Evolutionary conservation across 2,888 invertebrate species (phyloP), one percentile per base, ranked within the genome.

Genomic region (Siphonodentalium dalli): DNA sequence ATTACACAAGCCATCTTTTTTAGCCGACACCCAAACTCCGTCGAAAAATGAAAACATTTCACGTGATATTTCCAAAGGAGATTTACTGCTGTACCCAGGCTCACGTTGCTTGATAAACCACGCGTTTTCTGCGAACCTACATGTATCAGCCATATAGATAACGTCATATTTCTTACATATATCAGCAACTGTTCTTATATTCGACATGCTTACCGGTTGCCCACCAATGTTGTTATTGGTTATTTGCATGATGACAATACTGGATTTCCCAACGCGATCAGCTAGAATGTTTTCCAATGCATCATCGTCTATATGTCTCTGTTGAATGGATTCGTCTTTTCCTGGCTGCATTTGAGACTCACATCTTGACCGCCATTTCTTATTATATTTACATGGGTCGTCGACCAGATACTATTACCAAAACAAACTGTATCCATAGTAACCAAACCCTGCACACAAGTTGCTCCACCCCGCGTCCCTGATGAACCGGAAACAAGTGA

Each of bases 1-100:
- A 29, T 58, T 58, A 23, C 44, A 35, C 13, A 58, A 18, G 11
- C 53, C 58, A 29, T 58, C 54, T 37, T 58, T 58, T 24, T 58
- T 58, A 1, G 49, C 31, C 13, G 53, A 54, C 40, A 58, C 41
- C 7, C 23, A 11, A 15, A 38, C 21, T 11, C 49, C 54, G 26
- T 53, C 58, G 38, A 48, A 53, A 21, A 45, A 37, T 4, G 44
- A 33, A 18, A 58, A 58, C 57, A 57, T 53, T 39, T 57, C 57
- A 18, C 23, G 27, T n/a, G 42, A 33, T 9, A 57, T 57, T 11
- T 39, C 49, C 13, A 27, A 5, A 3, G 38, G 28, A 5, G 49
- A 29, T 28, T 31, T 53, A 1, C 27, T 33, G 7, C 20, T 5
- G 47, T 49, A 58, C 2, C 27, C 23, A 1, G 28, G 11, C 26